Conservation (phyloP, 2,888 invertebrate genomes). For the Morpho helenor region DNA sequence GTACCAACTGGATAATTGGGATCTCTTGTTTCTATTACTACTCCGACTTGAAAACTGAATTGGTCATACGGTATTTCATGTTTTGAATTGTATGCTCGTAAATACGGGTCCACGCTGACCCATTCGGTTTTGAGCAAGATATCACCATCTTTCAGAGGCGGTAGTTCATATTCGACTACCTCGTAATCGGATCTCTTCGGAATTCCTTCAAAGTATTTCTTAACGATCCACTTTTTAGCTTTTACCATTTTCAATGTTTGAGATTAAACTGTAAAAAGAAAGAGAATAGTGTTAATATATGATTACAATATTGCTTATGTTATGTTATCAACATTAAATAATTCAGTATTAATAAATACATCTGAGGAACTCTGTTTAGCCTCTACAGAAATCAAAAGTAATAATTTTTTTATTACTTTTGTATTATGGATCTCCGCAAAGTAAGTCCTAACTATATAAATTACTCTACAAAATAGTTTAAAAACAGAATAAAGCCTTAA, state of each 20-base stretch:
- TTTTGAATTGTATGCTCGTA: slow-evolving; percentile 29
- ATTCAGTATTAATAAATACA: too few species aligned
- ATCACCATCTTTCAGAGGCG: slow-evolving; percentile 77
- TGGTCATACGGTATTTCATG: slow-evolving; percentile 35
- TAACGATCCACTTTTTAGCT: slow-evolving; percentile 77
- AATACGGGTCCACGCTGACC: slow-evolving; percentile 49
- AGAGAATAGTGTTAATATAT: too few species aligned
- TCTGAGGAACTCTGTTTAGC: too few species aligned
- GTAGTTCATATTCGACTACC: slow-evolving; percentile 80
- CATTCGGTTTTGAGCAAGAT: slow-evolving; percentile 43
- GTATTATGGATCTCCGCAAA: too few species aligned
- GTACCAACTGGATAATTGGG: slow-evolving; percentile 79
- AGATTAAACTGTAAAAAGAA: neutral
- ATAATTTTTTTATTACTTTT: too few species aligned
- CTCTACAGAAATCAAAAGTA: too few species aligned
- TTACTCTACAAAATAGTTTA: too few species aligned
- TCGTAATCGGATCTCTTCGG: slow-evolving; percentile 79
- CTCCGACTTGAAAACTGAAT: slow-evolving; percentile 39
- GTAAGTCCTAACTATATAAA: too few species aligned
- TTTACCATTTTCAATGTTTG: slow-evolving; percentile 55
- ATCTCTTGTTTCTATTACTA: slow-evolving; percentile 80
- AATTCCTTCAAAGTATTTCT: slow-evolving; percentile 74
- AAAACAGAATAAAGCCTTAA: too few species aligned
- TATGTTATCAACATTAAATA: too few species aligned
- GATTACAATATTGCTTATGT: too few species aligned